Evolutionary conservation across 2,113 vertebrate species (phyloP), one percentile per base, ranked within the genome.

Genomic region (Ancistrus triradiatus): DNA sequence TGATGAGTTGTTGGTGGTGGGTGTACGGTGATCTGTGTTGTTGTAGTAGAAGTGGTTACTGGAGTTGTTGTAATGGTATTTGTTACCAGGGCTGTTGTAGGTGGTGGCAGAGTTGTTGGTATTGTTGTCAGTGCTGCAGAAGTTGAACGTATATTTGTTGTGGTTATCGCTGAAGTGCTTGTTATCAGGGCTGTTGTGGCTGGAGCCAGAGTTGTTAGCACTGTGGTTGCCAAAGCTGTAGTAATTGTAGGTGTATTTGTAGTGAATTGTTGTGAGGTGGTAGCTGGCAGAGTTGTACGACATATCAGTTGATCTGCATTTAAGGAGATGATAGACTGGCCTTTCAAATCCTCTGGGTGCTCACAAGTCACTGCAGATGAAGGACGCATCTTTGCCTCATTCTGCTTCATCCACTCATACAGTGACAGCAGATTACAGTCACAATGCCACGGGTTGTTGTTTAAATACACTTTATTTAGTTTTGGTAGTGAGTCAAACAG

Each of bases 371-470:
- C 52, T 7, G 70, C 22, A 18, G 38, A 2, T 8, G 37, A 42
- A 13, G 78, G 9, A 33, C n/a, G 55, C 8, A 84, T 66, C 22
- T 78, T 89, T 0, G 17, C 10, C 3, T 44, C 3, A 46, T 85
- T 86, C 2, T 0, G 8, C 7, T 58, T 78, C 27, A 89, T 73
- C 86, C 87, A 89, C 1, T 4, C 11, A 38, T 81, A 76, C 22
- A 92, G 73, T 13, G 63, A 17, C 21, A 72, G 51, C 24, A 94
- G 77, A n/a, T 77, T 81, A 35, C 91, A 93, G 80, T 94, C 90
- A 77, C 92, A 94, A 14, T 46, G 57, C 91, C 91, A 93, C 0
- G 85, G 84, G 42, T 94, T 95, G 13, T 70, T 59, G 14, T 71
- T 79, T 2, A 94, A 83, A 63, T 79, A 68, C 15, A 90, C 43